These are phyloP conservation scores for Allobates femoralis DNA, from an alignment of 2,797 vertebrate species.

Conservation along the genomic window DNA sequence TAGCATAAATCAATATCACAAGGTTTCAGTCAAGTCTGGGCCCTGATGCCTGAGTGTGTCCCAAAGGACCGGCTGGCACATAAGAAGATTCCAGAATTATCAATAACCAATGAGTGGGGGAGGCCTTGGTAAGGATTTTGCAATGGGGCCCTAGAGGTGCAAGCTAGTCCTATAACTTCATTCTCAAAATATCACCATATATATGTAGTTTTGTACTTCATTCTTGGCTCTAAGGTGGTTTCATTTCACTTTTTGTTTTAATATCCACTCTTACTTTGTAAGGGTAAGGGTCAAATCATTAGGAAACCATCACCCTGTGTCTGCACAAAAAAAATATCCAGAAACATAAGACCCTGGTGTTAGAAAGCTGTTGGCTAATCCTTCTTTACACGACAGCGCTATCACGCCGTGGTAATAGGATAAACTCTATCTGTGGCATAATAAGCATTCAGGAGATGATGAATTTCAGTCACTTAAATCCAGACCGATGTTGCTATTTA, in stretches of 20 bases:
- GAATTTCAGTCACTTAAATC: constrained; percentile 53
- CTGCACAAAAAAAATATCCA: constrained; percentile 12
- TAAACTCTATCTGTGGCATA: constrained; percentile 44
- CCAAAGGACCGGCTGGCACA: too few relatives aligned
- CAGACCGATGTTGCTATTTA: constrained; percentile 41
- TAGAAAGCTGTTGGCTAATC: constrained; percentile 43
- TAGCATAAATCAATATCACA: too few relatives aligned
- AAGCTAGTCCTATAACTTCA: too few relatives aligned
- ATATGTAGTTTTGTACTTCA: background rate
- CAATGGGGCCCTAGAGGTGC: too few relatives aligned
- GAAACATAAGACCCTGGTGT: constrained; percentile 21
- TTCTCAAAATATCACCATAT: too few relatives aligned
- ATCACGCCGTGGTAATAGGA: constrained; percentile 52
- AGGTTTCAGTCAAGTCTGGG: too few relatives aligned
- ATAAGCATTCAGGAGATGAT: constrained; percentile 44
- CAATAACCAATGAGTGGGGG: too few relatives aligned
- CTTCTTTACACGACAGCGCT: constrained; percentile 31
- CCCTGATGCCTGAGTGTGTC: too few relatives aligned
- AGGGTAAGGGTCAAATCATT: background rate
- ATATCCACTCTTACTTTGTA: background rate
- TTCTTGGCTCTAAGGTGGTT: background rate
- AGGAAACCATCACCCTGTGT: background rate
- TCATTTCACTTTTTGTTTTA: background rate
- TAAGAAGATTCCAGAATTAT: too few relatives aligned
- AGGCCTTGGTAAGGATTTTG: too few relatives aligned